Conservation (phyloP, 2,888 invertebrate genomes). For the Dichetophora obliterata region DNA sequence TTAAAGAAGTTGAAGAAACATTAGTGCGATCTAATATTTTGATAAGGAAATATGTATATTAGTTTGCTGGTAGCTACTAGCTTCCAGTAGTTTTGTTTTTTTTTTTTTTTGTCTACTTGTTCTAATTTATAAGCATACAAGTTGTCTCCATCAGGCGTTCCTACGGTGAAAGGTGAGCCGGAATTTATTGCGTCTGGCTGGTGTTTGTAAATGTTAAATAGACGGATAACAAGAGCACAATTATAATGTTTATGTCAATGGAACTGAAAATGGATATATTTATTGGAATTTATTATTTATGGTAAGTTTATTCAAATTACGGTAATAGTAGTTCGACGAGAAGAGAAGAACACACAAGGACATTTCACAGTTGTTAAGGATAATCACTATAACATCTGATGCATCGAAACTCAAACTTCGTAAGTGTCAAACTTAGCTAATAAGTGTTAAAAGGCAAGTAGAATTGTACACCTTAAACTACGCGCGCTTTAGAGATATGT, state of each 20-base stretch:
- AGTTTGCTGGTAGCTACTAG: conserved; percentile 13
- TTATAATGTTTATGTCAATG: conserved; percentile 17
- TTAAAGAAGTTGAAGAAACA: conserved; percentile 21
- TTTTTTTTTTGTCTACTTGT: not conserved
- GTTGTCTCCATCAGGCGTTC: not conserved
- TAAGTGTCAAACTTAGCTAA: no score
- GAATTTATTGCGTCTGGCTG: conserved; percentile 1
- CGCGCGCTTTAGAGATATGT: no score
- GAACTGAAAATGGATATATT: conserved; percentile 12
- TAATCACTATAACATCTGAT: no score
- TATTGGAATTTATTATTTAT: conserved; percentile 2
- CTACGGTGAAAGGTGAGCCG: conserved; percentile 21
- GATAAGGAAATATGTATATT: conserved; percentile 25
- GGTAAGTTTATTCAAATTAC: not conserved
- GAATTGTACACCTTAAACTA: no score
- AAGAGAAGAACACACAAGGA: no score
- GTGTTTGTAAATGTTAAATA: not conserved
- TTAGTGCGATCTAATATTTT: conserved; percentile 32
- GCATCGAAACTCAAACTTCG: no score
- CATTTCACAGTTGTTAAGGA: no score
- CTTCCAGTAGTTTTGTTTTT: conserved; percentile 3
- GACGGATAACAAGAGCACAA: conserved; percentile 3
- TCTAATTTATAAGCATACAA: conserved; percentile 7
- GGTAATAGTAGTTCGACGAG: no score
- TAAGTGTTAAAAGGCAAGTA: no score